Evolutionary conservation across 2,888 invertebrate genomes (phyloP), one percentile per base, ranked within the genome.

Genomic region (Cataglyphis albicans): DNA sequence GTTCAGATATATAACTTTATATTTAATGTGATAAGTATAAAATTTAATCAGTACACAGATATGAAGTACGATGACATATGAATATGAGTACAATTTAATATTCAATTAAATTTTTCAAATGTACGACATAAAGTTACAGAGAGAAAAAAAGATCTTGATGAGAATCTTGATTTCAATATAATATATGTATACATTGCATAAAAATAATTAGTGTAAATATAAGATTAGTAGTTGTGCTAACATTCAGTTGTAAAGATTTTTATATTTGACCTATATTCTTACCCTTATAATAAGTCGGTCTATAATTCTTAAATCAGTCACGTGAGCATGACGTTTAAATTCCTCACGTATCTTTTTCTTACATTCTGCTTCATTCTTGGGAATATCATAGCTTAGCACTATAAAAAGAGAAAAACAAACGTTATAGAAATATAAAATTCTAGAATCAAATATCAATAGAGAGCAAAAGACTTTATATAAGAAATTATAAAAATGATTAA

Each of bases 251-350:
- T 35, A 25, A 32, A 73, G 25, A 25, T 55, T 7, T 18, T n/a
- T 15, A 10, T 74, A 61, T 61, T 44, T n/a, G 25, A 32, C 3
- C 5, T 7, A n/a, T 59, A 15, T 55, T 70, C 90, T 93, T 95
- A 98, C 99, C 97, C 98, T 99, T 83, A 98, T 97, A 64, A 99
- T 97, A 83, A 99, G 96, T 96, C 98, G 96, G 95, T 99, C 99
- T 93, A 99, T 98, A 48, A 98, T 97, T 93, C 99, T 96, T 84
- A 99, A 96, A 95, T 99, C 99, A 64, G 96, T 96, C 0, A 99
- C 96, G 94, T 97, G 93, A 92, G 96, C 96, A 94, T 99, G 96
- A 92, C 97, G 97, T 70, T 95, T 76, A 93, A 99, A 99, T 92
- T 97, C 95, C 92, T 98, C 97, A 86, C 97, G 96, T 41, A 99